Conservation (phyloP, 2,888 invertebrate species). For the Ornithoptera priamus region DNA sequence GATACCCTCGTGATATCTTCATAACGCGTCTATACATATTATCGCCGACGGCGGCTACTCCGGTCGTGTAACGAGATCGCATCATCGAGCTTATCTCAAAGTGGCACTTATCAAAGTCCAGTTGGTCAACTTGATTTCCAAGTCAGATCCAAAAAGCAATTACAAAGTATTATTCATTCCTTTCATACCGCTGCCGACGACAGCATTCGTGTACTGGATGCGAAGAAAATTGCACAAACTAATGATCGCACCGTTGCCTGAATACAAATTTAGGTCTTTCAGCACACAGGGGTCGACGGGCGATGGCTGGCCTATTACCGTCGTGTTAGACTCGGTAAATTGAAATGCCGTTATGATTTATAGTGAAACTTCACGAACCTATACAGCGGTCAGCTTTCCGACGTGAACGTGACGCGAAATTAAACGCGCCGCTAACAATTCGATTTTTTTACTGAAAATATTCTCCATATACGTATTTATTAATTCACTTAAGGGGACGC, state of each 20-base stretch:
- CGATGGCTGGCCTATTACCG: constrained; percentile 51
- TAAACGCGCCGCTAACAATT: constrained; percentile 34
- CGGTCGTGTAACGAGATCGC: constrained; percentile 47
- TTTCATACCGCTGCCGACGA: constrained; percentile 53
- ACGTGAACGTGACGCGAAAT: constrained; percentile 65
- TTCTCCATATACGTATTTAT: constrained; percentile 8
- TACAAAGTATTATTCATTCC: constrained; percentile 68
- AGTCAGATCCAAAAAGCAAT: constrained; percentile 62
- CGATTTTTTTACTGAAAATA: constrained; percentile 8
- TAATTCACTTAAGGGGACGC: constrained; percentile 12
- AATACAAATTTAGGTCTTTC: constrained; percentile 77
- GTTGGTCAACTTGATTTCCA: constrained; percentile 51
- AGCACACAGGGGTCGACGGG: constrained; percentile 58
- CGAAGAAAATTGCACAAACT: constrained; percentile 76
- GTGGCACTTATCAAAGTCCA: constrained; percentile 50
- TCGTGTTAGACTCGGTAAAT: constrained; percentile 69
- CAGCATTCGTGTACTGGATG: constrained; percentile 65
- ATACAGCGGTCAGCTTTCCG: constrained; percentile 66
- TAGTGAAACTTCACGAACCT: constrained; percentile 66
- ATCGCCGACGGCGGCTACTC: constrained; percentile 31
- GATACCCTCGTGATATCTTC: constrained; percentile 23
- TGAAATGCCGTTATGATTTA: constrained; percentile 77
- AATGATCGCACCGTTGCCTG: constrained; percentile 74
- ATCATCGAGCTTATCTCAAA: constrained; percentile 47
- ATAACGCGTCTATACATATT: constrained; percentile 27